Conservation (phyloP, 2,113 vertebrate genomes). For the Arenaria interpres region DNA sequence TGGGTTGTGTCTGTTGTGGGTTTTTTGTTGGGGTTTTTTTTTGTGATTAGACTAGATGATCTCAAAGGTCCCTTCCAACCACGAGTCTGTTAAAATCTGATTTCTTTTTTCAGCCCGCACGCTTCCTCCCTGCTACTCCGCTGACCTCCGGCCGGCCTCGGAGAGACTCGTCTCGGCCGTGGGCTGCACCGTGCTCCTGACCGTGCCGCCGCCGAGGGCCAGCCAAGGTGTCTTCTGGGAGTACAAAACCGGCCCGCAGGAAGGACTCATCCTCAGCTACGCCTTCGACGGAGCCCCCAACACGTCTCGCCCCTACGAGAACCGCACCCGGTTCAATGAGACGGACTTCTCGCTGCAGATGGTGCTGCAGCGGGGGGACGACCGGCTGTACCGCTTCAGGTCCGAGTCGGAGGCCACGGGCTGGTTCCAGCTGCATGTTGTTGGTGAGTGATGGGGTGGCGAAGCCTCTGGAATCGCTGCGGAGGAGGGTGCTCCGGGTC, state of each 20-base stretch:
- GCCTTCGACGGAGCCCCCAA: rapidly evolving
- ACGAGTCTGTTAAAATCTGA: rapidly evolving
- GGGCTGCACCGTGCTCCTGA: slow-evolving; percentile 14
- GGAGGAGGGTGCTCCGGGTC: neutral
- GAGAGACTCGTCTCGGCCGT: neutral
- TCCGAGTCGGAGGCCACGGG: neutral
- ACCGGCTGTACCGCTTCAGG: neutral
- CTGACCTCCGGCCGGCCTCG: neutral
- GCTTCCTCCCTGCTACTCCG: neutral
- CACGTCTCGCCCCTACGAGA: neutral
- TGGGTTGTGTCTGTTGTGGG: no score
- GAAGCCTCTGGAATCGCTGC: rapidly evolving
- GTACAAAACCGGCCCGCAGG: rapidly evolving
- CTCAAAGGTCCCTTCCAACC: no score
- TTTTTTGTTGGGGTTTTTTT: no score
- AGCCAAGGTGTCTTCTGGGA: neutral
- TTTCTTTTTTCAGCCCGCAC: neutral
- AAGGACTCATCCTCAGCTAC: neutral
- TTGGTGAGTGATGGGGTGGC: neutral
- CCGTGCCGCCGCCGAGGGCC: rapidly evolving
- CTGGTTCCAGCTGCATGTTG: neutral
- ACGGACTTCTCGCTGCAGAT: neutral
- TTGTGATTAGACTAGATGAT: no score
- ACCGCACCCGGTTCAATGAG: neutral
- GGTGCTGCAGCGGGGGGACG: neutral